Evolutionary conservation across 2,797 vertebrate genomes (phyloP).

Genomic region (Eremophila alpestris): DNA sequence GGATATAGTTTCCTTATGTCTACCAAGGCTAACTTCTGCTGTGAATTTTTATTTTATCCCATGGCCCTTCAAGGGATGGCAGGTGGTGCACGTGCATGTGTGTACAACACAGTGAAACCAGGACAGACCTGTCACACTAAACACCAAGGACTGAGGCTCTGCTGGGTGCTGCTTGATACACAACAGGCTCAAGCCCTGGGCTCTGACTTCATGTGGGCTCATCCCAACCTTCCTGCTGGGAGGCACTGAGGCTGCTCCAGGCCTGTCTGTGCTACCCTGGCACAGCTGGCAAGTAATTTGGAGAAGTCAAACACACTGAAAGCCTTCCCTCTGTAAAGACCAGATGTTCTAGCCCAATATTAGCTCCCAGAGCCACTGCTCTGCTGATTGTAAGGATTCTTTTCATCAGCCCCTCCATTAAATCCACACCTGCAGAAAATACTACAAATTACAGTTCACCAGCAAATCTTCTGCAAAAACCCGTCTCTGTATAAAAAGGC

Average conservation of each 20-base stretch:
- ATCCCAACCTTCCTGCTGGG: background rate
- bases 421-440: slow-evolving; percentile 37
- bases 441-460: slow-evolving; percentile 15
- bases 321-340: background rate
- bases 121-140: background rate
- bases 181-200: background rate
- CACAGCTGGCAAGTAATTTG: background rate
- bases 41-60: background rate
- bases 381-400: slow-evolving; percentile 12
- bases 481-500: background rate
- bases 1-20: background rate
- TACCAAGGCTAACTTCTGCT: background rate
- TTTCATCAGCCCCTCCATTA: slow-evolving; percentile 7
- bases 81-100: background rate
- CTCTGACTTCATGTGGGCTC: background rate
- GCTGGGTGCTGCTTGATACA: fast-evolving
- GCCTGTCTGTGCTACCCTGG: background rate
- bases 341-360: slow-evolving; percentile 35
- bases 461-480: background rate
- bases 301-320: background rate
- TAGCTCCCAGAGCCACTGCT: background rate
- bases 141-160: background rate
- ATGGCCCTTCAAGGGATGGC: background rate
- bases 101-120: background rate
- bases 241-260: background rate